phyloP scores from a whole-genome alignment of 2,113 vertebrate genomes.

The Sinocyclocheilus grahami region DNA sequence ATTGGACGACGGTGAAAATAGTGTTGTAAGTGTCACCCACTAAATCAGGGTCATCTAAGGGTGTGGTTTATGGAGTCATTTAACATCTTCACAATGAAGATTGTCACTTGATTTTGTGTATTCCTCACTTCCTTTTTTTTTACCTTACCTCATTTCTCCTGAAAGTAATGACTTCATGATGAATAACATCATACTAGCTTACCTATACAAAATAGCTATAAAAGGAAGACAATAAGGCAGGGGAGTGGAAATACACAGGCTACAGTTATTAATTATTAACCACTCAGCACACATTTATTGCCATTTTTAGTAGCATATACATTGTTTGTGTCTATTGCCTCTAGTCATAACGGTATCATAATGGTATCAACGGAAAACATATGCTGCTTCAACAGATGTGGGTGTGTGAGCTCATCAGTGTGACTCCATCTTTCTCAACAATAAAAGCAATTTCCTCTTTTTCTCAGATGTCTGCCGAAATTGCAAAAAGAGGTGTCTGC shows the following conservation, averaged over 20 bases:
- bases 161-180: neutral
- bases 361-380: neutral
- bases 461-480: constrained; percentile 29
- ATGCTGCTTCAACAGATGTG: neutral
- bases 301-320: neutral
- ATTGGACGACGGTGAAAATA: neutral
- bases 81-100: neutral
- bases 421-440: neutral
- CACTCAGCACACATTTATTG: neutral
- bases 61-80: neutral
- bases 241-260: neutral
- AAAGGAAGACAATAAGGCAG: neutral
- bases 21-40: neutral
- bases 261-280: constrained; percentile 12
- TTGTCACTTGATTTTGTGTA: neutral
- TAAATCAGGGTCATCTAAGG: neutral
- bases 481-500: neutral
- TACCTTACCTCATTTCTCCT: neutral
- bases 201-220: neutral
- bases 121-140: neutral
- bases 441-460: neutral
- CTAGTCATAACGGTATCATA: neutral
- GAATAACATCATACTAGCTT: neutral
- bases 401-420: neutral
- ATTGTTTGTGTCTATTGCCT: neutral